Conservation (phyloP, 2,797 vertebrate genomes). For the Anguilla obscura region DNA sequence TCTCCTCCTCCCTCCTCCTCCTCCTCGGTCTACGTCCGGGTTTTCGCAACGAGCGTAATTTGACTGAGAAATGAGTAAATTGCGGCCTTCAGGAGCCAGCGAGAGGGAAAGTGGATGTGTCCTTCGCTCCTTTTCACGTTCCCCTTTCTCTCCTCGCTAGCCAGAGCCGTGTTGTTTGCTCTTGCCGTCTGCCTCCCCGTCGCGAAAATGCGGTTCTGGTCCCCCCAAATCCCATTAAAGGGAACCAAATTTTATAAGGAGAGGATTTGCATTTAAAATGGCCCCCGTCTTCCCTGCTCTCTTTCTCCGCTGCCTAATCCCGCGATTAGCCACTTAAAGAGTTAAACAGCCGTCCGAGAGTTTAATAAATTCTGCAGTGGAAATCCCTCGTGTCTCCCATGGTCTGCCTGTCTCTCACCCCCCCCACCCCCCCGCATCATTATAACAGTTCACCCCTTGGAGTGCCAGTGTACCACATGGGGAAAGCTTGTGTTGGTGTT, state of each 20-base stretch:
- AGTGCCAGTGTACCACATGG: background rate
- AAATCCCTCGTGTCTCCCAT: conserved; percentile 28
- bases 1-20: conserved; percentile 7
- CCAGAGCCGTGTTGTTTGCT: conserved; percentile 67
- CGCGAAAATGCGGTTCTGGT: conserved; percentile 75
- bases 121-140: conserved; percentile 9
- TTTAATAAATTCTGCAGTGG: conserved; percentile 46
- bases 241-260: conserved; percentile 83
- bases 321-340: conserved; percentile 79
- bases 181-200: conserved; percentile 70
- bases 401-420: background rate
- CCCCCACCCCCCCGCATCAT: background rate
- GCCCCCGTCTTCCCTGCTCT: conserved; percentile 49
- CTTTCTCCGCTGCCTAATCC: conserved; percentile 62
- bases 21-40: background rate
- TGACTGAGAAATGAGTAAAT: conserved; percentile 30
- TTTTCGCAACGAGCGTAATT: conserved; percentile 19
- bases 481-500: background rate
- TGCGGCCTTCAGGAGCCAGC: background rate
- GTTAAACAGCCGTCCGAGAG: conserved; percentile 76
- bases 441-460: background rate
- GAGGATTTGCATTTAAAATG: conserved; percentile 84
- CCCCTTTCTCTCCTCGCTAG: conserved; percentile 42
- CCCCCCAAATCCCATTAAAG: conserved; percentile 82
- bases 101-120: background rate